Evolutionary conservation across 2,797 vertebrate genomes (phyloP).

Genomic region (Apogon talboti): DNA sequence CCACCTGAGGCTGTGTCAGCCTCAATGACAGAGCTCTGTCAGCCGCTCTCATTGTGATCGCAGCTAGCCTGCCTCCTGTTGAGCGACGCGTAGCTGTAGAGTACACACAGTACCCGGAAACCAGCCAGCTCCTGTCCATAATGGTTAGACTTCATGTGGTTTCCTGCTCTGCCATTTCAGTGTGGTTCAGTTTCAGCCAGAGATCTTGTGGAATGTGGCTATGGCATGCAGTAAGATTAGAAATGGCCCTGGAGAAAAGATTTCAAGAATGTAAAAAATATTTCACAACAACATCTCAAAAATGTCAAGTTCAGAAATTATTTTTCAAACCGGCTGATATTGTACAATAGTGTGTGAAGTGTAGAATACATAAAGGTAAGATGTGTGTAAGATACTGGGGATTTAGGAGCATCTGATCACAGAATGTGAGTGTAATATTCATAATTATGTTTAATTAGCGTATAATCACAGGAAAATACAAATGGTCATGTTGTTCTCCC

Average conservation of each 20-base stretch:
- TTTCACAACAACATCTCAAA: slow-evolving; percentile 23
- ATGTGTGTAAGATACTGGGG: neutral
- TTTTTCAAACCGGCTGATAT: slow-evolving; percentile 10
- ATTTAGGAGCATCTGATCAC: too few species aligned
- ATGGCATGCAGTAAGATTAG: slow-evolving; percentile 55
- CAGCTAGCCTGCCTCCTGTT: slow-evolving; percentile 33
- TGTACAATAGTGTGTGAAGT: neutral
- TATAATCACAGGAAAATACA: too few species aligned
- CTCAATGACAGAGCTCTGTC: slow-evolving; percentile 46
- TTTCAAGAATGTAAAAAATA: slow-evolving; percentile 39
- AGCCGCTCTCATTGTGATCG: slow-evolving; percentile 36
- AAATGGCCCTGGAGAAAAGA: slow-evolving; percentile 33
- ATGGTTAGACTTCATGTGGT: slow-evolving; percentile 69
- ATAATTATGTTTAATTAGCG: too few species aligned
- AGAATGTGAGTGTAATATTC: too few species aligned
- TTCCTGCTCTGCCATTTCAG: slow-evolving; percentile 64
- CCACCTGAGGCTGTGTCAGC: slow-evolving; percentile 34
- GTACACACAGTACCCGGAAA: slow-evolving; percentile 66
- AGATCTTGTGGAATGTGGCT: slow-evolving; percentile 68
- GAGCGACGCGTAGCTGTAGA: slow-evolving; percentile 41
- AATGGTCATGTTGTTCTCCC: too few species aligned
- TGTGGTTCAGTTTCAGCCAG: slow-evolving; percentile 54
- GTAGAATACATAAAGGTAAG: too few species aligned
- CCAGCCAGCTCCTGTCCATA: slow-evolving; percentile 65
- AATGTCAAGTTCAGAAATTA: slow-evolving; percentile 24